Base-by-base conservation (phyloP, 2,113 vertebrate genomes). In the Peromyscus maniculatus region DNA sequence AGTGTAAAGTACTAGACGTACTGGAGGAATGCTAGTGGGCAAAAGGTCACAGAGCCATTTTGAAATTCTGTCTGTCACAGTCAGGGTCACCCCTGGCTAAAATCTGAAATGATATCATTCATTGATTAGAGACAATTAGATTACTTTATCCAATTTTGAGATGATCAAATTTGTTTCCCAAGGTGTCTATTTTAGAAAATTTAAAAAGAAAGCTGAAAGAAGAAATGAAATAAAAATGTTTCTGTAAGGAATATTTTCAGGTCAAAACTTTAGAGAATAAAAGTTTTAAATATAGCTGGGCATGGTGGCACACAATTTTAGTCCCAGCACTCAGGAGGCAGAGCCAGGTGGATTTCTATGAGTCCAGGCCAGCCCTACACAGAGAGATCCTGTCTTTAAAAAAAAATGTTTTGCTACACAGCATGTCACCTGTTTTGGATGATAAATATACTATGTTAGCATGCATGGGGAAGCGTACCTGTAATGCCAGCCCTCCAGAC, bases 81-180 rank as follows among this genome's bases (percentile, higher is more conserved):
- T 15, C 74, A 12, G 22, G 79, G 77, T 82, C 66, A 89, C 10
- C 3, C 7, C 21, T 19, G 57, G 59, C 43, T 77, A 13, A 89
- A 86, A 90, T 90, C 89, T 89, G 19, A 89, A 87, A 93, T 36
- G 22, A 75, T 59, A 82, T 26, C 43, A 55, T 22, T 22, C 43
- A 75, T 87, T 55, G 59, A 80, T 12, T 71, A 93, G 24, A 55
- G 19, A 82, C 89, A 87, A 84, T 71, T 80, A 95, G 46, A 89
- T 77, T 69, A 95, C 33, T 95, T 89, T 79, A 84, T 78, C 49
- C 69, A 88, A 93, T 93, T 67, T 82, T 78, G 39, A 91, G 71
- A 69, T 79, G 80, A 84, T 64, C 49, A 72, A 96, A 66, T 93
- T 6, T 94, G 12, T 92, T 74, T 87, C 72, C 24, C 83, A 93